Base-by-base conservation (phyloP, 2,888 invertebrate genomes). In the Biston betularia region DNA sequence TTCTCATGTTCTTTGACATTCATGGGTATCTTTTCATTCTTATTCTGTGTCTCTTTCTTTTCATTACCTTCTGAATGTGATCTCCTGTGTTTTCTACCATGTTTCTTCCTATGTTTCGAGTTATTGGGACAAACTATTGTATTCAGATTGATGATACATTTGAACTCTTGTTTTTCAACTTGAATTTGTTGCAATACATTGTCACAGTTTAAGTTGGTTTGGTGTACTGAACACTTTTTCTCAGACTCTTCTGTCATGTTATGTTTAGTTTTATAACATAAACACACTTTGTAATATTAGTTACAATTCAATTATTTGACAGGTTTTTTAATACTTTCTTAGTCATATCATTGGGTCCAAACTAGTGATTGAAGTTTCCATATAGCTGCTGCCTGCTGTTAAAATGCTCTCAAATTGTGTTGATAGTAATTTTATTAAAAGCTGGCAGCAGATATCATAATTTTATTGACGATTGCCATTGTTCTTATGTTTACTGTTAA, bases 61-160 rank as follows among this genome's bases (percentile, higher is more conserved):
- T 38, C 46, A 11, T 42, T 12, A 8, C 12, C n/a, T 15, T 48
- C 33, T 14, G n/a, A 52, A 46, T 38, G 14, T 49, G 7, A 55
- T 15, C 49, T 35, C 15, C 52, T 45, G 33, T 38, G 60, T 59
- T 50, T 59, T 24, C 11, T n/a, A 10, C 40, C 7, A 45, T 42
- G 14, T 10, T 49, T 65, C 24, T 42, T 61, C 9, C 38, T 67
- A 34, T 45, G 12, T 38, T 15, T 65, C 2, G 52, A 64, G 42
- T 62, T 53, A 50, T 65, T 40, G 11, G 59, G 50, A 53, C 56
- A 52, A 69, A 74, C 48, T 6, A 62, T 74, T 11, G 71, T 71
- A 10, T 71, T 74, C 44, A 74, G 57, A 53, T 74, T 74, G 11
- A 71, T 70, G 7, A 72, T 63, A 48, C 68, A 74, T 63, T 70